phyloP scores from a whole-genome alignment of 2,797 vertebrate genomes.

The Dallia pectoralis region DNA sequence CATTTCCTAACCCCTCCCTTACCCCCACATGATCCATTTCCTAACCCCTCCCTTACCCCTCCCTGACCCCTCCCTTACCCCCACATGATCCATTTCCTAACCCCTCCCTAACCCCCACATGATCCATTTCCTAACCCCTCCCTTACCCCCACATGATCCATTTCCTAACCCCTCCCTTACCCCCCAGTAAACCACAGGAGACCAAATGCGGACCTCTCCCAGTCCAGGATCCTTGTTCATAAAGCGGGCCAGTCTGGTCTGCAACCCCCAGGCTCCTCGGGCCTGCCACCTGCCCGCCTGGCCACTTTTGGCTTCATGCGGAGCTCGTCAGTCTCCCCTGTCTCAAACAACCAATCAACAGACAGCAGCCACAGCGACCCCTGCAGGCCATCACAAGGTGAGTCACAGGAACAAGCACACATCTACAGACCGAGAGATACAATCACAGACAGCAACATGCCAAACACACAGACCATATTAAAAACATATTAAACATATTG shows the following conservation, averaged over 20 bases:
- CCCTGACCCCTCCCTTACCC: too few relatives aligned
- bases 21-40: slow-evolving; percentile 25
- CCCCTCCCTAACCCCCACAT: slow-evolving; percentile 19
- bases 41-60: slow-evolving; percentile 17
- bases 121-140: neutral
- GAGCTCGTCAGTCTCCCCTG: slow-evolving; percentile 86
- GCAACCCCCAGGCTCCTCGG: slow-evolving; percentile 88
- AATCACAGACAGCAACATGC: neutral
- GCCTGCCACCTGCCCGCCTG: slow-evolving; percentile 82
- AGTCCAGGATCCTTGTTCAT: slow-evolving; percentile 77
- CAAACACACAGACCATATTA: neutral
- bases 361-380: slow-evolving; percentile 82
- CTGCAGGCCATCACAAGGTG: slow-evolving; percentile 75
- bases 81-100: neutral
- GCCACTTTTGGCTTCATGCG: slow-evolving; percentile 84
- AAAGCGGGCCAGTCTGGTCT: slow-evolving; percentile 87
- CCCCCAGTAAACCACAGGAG: slow-evolving; percentile 80
- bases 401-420: slow-evolving; percentile 51
- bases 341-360: slow-evolving; percentile 85
- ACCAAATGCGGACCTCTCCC: slow-evolving; percentile 66
- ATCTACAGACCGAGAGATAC: neutral
- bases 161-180: neutral
- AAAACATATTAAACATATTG: too few relatives aligned
- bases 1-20: neutral
- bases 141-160: neutral